Evolutionary conservation across 2,797 vertebrate genomes (phyloP).

Genomic region (Pangasius mekongensis): DNA sequence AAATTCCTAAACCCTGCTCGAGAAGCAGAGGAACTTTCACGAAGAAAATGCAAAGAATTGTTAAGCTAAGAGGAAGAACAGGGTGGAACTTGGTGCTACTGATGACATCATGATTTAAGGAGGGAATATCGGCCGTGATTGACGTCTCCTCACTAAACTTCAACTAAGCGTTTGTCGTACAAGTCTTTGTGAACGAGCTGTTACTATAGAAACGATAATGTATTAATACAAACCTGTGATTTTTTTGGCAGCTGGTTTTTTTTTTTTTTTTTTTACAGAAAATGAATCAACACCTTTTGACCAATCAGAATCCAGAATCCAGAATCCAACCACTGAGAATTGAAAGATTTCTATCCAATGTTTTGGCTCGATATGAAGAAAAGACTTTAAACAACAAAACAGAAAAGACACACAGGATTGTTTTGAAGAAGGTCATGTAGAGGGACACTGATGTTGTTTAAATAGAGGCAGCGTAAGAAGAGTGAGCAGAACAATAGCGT

Average conservation of each 20-base stretch:
- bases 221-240: not conserved
- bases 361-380: not conserved
- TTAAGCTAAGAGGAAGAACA: not conserved
- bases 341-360: not conserved
- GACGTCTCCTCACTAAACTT: not conserved
- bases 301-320: not conserved
- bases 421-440: slow-evolving; percentile 14
- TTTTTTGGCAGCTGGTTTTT: not conserved
- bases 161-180: not conserved
- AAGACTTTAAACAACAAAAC: not conserved
- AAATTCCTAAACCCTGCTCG: not conserved
- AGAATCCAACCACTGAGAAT: not conserved
- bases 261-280: not conserved
- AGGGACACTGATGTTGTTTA: not conserved
- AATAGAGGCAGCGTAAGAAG: not conserved
- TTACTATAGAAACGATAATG: not conserved
- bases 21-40: not conserved
- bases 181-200: not conserved
- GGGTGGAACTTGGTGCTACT: not conserved
- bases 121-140: not conserved
- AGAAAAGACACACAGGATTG: not conserved
- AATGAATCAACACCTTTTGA: not conserved
- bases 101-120: not conserved
- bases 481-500: not conserved
- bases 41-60: not conserved